These are phyloP conservation scores for Spisula solida DNA, from an alignment of 2,888 invertebrate genomes.

Conservation along the genomic window DNA sequence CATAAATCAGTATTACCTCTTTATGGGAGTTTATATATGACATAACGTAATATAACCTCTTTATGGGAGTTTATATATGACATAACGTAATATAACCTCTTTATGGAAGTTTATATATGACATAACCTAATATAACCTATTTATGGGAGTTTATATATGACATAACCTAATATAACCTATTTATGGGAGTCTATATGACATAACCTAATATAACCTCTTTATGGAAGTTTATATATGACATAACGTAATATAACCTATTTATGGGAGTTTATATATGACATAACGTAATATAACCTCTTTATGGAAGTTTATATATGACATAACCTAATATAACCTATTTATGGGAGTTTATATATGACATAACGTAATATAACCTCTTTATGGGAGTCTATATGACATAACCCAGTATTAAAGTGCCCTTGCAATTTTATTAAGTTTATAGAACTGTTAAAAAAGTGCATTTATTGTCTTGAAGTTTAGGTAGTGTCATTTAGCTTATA, in stretches of 20 bases:
- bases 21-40: neutral
- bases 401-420: too few species aligned
- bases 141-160: neutral
- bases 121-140: neutral
- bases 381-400: neutral
- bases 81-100: neutral
- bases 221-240: neutral
- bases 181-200: neutral
- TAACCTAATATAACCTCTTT: neutral
- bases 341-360: neutral
- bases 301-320: neutral
- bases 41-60: neutral
- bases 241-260: neutral
- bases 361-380: neutral
- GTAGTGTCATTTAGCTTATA: too few species aligned
- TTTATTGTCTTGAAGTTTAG: too few species aligned
- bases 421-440: too few species aligned
- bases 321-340: neutral
- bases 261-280: neutral
- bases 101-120: neutral
- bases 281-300: neutral
- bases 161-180: neutral
- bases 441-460: too few species aligned
- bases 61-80: neutral
- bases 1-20: neutral